These are phyloP conservation scores for Eumaeus atala DNA, from an alignment of 1,140 invertebrate species.

Conservation along the genomic window DNA sequence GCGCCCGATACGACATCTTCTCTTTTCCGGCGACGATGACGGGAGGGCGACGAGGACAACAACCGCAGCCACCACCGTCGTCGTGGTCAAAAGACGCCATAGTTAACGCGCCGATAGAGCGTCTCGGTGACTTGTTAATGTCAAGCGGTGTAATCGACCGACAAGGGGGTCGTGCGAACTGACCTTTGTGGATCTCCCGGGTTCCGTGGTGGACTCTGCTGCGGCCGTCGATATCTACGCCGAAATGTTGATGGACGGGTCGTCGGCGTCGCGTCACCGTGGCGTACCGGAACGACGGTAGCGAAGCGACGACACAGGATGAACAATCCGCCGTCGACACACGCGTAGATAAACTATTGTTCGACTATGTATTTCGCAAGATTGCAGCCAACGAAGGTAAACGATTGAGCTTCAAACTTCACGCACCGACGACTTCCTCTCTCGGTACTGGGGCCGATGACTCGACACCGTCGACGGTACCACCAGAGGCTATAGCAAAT, in stretches of 20 bases:
- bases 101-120: conserved; percentile 12
- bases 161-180: conserved; percentile 8
- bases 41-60: neutral
- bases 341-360: conserved; percentile 11
- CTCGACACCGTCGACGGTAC: neutral
- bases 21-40: neutral
- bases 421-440: neutral
- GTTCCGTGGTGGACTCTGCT: conserved; percentile 7
- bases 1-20: neutral
- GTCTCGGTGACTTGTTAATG: conserved; percentile 9
- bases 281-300: neutral
- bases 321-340: too few relatives aligned
- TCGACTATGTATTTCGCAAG: conserved; percentile 12
- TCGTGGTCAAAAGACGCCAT: conserved; percentile 6
- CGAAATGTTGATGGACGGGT: conserved; percentile 12
- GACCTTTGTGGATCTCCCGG: conserved; percentile 10
- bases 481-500: conserved; percentile 9
- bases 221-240: conserved; percentile 12
- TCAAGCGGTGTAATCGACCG: conserved; percentile 4
- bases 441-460: neutral
- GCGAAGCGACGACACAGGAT: neutral
- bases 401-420: conserved; percentile 10
- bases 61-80: too few relatives aligned
- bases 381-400: conserved; percentile 6
- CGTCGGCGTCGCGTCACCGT: conserved; percentile 7